Evolutionary conservation across 2,113 vertebrate species (phyloP).

Genomic region (Cyprinodon variegatus): DNA sequence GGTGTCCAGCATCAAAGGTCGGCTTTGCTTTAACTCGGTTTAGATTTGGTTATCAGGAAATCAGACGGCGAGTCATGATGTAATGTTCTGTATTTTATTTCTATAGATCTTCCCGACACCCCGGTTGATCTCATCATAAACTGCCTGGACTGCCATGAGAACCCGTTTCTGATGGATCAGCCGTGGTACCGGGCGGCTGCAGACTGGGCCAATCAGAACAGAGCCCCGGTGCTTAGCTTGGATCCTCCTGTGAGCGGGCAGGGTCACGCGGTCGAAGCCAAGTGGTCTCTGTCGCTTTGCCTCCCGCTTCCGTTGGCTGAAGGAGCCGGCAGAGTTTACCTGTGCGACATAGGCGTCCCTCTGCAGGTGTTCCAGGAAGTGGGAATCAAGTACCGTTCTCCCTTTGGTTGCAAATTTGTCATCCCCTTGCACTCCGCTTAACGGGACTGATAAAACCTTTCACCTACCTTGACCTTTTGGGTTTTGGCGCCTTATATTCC

Average conservation of each 20-base stretch:
- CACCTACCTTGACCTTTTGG: slow-evolving; percentile 38
- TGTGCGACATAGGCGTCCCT: slow-evolving; percentile 96
- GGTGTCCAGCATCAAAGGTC: slow-evolving; percentile 94
- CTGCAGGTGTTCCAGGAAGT: slow-evolving; percentile 95
- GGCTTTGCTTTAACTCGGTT: not conserved
- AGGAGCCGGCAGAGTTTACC: slow-evolving; percentile 89
- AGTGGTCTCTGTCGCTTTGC: slow-evolving; percentile 95
- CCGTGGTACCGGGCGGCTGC: slow-evolving; percentile 95
- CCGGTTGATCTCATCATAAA: slow-evolving; percentile 97
- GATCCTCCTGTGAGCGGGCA: slow-evolving; percentile 90
- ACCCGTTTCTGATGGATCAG: slow-evolving; percentile 93
- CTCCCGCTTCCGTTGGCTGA: slow-evolving; percentile 90
- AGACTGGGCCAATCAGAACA: slow-evolving; percentile 97
- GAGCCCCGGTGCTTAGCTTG: slow-evolving; percentile 93
- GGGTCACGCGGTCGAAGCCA: slow-evolving; percentile 91
- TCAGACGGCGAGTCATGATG: not conserved
- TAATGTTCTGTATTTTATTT: not conserved
- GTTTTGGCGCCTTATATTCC: slow-evolving; percentile 49
- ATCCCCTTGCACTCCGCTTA: slow-evolving; percentile 94
- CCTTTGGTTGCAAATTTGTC: slow-evolving; percentile 98
- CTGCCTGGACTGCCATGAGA: slow-evolving; percentile 96
- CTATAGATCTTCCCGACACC: slow-evolving; percentile 90
- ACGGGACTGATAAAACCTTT: slow-evolving; percentile 28
- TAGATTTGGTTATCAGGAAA: not conserved
- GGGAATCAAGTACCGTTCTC: slow-evolving; percentile 95